A percentile compares a stretch with the other conserved stretches of the same genome.
These are phyloP conservation scores for Intellagama lesueurii DNA, from an alignment of 2,797 vertebrate species.

Conservation along the genomic window DNA sequence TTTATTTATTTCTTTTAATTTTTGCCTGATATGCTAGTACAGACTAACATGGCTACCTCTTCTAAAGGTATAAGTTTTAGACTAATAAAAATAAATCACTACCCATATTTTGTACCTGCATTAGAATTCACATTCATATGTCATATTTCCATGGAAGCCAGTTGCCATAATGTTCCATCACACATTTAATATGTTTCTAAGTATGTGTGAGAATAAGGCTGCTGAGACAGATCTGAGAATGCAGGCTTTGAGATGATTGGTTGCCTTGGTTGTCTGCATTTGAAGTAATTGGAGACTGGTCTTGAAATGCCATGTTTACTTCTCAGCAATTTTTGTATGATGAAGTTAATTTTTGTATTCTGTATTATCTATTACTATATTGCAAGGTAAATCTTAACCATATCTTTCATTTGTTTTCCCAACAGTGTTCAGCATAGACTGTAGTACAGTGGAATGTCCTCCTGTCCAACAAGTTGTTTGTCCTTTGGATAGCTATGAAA, in stretches of 20 bases:
- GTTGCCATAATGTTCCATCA: neutral
- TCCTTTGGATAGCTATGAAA: constrained; percentile 89
- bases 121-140: neutral
- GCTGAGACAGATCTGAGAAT: neutral
- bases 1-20: too few species aligned
- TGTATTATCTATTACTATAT: constrained; percentile 6
- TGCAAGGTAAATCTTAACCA: constrained; percentile 25
- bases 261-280: neutral
- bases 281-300: neutral
- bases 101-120: neutral
- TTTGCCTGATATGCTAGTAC: too few species aligned
- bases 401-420: constrained; percentile 56
- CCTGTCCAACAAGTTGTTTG: constrained; percentile 87
- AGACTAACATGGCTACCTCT: too few species aligned
- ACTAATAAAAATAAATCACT: neutral
- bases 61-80: neutral
- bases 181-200: neutral
- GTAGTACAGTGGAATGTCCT: constrained; percentile 91
- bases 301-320: neutral
- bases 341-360: neutral
- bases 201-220: neutral
- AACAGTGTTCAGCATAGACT: constrained; percentile 89
- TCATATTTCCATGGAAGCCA: neutral
- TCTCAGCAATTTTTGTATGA: neutral
- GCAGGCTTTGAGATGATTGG: neutral